Percentiles rank a stretch among this genome's conserved stretches.
Evolutionary conservation across 1,140 invertebrate species (phyloP).

Genomic region (Tetramorium simillimum): DNA sequence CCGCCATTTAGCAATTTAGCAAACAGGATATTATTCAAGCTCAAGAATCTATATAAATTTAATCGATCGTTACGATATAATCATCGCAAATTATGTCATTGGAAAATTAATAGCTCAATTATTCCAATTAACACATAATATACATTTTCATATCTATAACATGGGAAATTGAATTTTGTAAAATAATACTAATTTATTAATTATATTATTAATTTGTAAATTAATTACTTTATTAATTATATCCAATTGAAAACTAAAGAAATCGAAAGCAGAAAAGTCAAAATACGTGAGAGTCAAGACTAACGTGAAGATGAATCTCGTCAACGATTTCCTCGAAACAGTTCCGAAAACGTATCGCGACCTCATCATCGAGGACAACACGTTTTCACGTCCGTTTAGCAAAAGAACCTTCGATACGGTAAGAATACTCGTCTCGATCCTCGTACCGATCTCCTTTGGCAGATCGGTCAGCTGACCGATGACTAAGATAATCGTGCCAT

Average conservation of each 20-base stretch:
- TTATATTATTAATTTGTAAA: not conserved
- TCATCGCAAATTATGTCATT: not conserved
- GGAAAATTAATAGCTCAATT: slow-evolving; percentile 1
- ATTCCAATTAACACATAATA: not conserved
- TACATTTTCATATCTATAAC: not conserved
- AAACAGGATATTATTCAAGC: not conserved
- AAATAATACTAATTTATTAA: not conserved
- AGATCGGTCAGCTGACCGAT: slow-evolving; percentile 68
- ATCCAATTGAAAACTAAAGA: not conserved
- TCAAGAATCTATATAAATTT: not conserved
- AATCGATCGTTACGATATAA: not conserved
- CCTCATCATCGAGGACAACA: slow-evolving; percentile 68
- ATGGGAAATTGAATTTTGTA: not conserved
- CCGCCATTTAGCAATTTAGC: not conserved
- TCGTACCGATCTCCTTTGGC: slow-evolving; percentile 49
- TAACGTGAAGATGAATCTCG: not conserved
- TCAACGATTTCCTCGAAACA: not conserved
- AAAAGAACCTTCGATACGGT: slow-evolving; percentile 56
- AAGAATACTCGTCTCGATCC: slow-evolving; percentile 34
- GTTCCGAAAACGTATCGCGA: slow-evolving; percentile 40
- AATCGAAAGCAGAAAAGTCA: not conserved
- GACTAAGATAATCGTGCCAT: slow-evolving; percentile 74
- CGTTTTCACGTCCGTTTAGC: slow-evolving; percentile 63
- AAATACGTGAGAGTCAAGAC: not conserved
- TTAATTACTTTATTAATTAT: not conserved